Conservation (phyloP, 2,888 invertebrate species). For the Atethmia centrago region DNA sequence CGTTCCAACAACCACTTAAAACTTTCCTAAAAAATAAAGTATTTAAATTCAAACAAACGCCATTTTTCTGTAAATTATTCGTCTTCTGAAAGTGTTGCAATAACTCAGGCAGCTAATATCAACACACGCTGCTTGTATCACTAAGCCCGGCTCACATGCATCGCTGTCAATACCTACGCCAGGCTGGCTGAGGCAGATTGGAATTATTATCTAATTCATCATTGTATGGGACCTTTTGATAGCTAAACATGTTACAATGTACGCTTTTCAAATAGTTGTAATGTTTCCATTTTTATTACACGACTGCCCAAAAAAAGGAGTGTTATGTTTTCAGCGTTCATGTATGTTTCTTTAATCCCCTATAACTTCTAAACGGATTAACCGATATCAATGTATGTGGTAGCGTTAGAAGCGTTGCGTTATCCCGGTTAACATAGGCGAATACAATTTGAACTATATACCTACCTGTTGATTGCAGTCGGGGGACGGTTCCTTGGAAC, state of each 20-base stretch:
- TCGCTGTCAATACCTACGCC: slow-evolving; percentile 7
- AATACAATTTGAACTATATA: no score
- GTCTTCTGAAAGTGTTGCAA: neutral
- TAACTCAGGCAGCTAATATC: slow-evolving; percentile 13
- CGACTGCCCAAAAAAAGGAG: no score
- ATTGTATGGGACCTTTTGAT: neutral
- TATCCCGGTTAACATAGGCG: no score
- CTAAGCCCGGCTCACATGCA: neutral
- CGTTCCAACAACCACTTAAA: neutral
- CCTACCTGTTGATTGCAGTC: no score
- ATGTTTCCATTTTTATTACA: no score
- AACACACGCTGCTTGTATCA: neutral
- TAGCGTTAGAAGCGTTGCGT: no score
- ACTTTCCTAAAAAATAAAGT: slow-evolving; percentile 1
- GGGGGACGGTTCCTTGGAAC: no score
- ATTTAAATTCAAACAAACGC: slow-evolving; percentile 5
- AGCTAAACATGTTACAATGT: neutral
- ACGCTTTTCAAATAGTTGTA: neutral
- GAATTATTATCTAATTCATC: neutral
- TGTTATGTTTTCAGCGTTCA: no score
- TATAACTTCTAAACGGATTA: no score
- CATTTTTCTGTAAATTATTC: slow-evolving; percentile 8
- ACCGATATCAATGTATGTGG: no score
- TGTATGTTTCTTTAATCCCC: no score
- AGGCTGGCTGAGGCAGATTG: neutral